Evolutionary conservation across 1,140 invertebrate species (phyloP), one percentile per base, ranked within the genome.

Genomic region (Cydia strobilella): DNA sequence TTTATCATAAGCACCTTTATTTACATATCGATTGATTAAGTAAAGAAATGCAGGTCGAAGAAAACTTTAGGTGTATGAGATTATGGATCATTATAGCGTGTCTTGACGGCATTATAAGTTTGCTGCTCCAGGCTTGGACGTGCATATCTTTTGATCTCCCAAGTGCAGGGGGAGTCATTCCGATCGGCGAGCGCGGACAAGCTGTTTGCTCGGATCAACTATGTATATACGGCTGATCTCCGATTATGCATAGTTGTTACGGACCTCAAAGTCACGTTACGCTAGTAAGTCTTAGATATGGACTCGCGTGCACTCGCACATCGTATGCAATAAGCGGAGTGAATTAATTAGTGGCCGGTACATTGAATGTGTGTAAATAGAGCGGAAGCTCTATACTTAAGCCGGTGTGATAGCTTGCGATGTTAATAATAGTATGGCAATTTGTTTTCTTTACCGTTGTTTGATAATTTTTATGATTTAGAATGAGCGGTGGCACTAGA

Each of bases 111-210:
- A 76, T 15, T 42, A 42, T 59, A 80, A 74, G 39, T 76, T 78
- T 77, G 80, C 76, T 73, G 79, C 82, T 76, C 71, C 78, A 81
- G 80, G 81, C 87, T 84, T 85, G 87, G 82, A 84, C 82, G 77
- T 80, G 88, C 86, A 89, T 91, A 91, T 91, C 87, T 90, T 88
- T 86, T 78, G 82, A 91, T 89, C 87, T 90, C 81, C 27, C 77
- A 82, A 81, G 83, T 86, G 84, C 65, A 69, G 27, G n/a, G n/a
- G 31, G 2, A 18, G 54, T 59, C 9, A 59, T 59, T 59, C 18
- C 54, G 6, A 10, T 23, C 1, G 10, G 7, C 18, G 0, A 23
- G 54, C 20, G 9, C 54, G 18, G 10, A 7, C 2, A 23, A 59
- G 20, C 6, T 59, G 2, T 54, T 54, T 13, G 42, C 12, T 18